Evolutionary conservation across 2,888 invertebrate genomes (phyloP), one percentile per base, ranked within the genome.

Genomic region (Lissocephala sabroskyi): DNA sequence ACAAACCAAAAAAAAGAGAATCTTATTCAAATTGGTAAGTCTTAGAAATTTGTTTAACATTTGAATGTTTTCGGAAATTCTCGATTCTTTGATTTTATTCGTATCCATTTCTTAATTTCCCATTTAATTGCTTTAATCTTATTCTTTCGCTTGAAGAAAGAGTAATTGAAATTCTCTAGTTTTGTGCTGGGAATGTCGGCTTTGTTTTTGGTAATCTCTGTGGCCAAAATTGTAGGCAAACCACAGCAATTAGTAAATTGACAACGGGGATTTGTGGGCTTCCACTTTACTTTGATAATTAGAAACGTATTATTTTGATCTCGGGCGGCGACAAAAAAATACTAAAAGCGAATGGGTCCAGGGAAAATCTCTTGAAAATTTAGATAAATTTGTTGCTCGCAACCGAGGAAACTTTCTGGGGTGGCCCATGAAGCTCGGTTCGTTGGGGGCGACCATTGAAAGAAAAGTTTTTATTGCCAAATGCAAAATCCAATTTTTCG

Each of bases 401-500:
- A 62, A 65, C 62, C 65, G 52, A 59, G 56, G 56, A 63, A 65
- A 46, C 44, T 35, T 35, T 35, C 16, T 16, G 14, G 35, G 35
- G 47, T 41, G 37, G 36, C 45, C 30, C 16, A 28, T 23, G 7
- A 13, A 16, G 30, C 48, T 45, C 50, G 44, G 41, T 46, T 53
- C 51, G 43, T 58, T 62, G 54, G 56, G 67, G 59, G 67, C 65
- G 64, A 28, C 43, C 45, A 26, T 28, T 16, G 44, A 37, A 49
- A 44, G 36, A 48, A 70, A 73, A 74, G 48, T 64, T 73, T 71
- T 52, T 45, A 40, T n/a, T n/a, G 47, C 62, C 62, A 59, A 71
- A 74, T 73, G 67, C 74, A 71, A 74, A 73, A 73, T 71, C 74
- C 71, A 73, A 74, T 73, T 73, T 73, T 73, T 73, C 71, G 74